Conservation (phyloP, 2,888 invertebrate species). For the Malthinus seriepunctatus region DNA sequence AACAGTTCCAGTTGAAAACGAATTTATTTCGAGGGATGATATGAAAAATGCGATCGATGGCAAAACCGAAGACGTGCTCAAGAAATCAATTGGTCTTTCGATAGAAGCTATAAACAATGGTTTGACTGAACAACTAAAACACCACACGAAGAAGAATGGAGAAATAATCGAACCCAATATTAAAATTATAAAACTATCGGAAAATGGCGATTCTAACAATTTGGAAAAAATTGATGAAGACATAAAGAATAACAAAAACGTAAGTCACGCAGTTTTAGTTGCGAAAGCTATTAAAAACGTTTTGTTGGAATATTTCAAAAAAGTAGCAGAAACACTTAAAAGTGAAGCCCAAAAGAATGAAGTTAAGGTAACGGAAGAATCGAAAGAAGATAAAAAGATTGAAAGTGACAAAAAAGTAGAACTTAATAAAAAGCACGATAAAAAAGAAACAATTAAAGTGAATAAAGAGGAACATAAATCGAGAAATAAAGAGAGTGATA, state of each 20-base stretch:
- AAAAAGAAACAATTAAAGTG: not conserved
- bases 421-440: not conserved
- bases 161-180: not conserved
- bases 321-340: slow-evolving; percentile 34
- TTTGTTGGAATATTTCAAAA: slow-evolving; percentile 16
- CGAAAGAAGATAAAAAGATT: not conserved
- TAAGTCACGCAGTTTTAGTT: not conserved
- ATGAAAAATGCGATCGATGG: slow-evolving; percentile 6
- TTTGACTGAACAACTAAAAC: not conserved
- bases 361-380: not conserved
- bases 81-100: slow-evolving; percentile 1
- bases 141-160: not conserved
- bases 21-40: slow-evolving; percentile 6
- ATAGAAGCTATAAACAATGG: slow-evolving; percentile 4
- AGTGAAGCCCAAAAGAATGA: slow-evolving; percentile 34
- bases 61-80: slow-evolving; percentile 7
- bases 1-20: slow-evolving; percentile 42
- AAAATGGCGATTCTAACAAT: not conserved
- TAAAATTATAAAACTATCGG: not conserved
- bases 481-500: not conserved
- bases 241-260: slow-evolving; percentile 4
- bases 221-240: slow-evolving; percentile 5
- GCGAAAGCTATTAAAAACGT: slow-evolving; percentile 9
- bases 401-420: not conserved
- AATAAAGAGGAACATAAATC: not conserved